These are phyloP conservation scores for Dendrophyllia cribrosa DNA, from an alignment of 64 coral and sea anemone genomes.

Conservation along the genomic window DNA sequence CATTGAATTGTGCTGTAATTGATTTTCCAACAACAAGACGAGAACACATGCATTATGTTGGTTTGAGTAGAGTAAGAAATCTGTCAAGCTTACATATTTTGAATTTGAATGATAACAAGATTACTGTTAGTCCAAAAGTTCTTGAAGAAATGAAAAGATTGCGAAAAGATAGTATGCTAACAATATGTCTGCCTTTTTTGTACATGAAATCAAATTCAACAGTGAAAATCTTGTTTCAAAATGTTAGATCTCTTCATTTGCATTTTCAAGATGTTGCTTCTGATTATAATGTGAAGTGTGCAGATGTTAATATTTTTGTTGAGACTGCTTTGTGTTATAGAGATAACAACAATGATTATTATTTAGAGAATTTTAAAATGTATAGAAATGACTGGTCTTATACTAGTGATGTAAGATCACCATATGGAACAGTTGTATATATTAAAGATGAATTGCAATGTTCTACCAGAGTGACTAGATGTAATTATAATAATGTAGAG, in stretches of 20 bases:
- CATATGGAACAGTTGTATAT: conserved; percentile 48
- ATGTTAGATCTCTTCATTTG: conserved; percentile 46
- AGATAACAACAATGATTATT: background rate
- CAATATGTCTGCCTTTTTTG: background rate
- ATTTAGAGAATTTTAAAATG: background rate
- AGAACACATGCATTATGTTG: conserved; percentile 68
- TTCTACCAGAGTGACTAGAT: conserved; percentile 20
- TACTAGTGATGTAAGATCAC: background rate
- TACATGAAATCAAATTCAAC: background rate
- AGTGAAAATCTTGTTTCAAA: conserved; percentile 34
- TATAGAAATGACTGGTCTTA: conserved; percentile 46
- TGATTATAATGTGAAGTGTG: conserved; percentile 38
- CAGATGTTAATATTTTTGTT: conserved; percentile 59
- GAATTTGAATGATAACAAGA: conserved; percentile 57
- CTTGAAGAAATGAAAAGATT: conserved; percentile 23
- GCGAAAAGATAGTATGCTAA: background rate
- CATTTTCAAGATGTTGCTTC: conserved; percentile 52
- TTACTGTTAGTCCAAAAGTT: conserved; percentile 25
- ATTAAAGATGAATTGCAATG: background rate
- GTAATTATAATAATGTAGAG: conserved; percentile 67
- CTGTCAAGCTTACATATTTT: conserved; percentile 21
- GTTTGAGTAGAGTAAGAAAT: conserved; percentile 32
- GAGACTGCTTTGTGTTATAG: conserved; percentile 18
- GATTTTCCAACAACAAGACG: conserved; percentile 26
- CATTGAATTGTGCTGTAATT: conserved; percentile 42